Conservation (phyloP, 2,888 invertebrate species). For the Drosophila hamatofila region DNA sequence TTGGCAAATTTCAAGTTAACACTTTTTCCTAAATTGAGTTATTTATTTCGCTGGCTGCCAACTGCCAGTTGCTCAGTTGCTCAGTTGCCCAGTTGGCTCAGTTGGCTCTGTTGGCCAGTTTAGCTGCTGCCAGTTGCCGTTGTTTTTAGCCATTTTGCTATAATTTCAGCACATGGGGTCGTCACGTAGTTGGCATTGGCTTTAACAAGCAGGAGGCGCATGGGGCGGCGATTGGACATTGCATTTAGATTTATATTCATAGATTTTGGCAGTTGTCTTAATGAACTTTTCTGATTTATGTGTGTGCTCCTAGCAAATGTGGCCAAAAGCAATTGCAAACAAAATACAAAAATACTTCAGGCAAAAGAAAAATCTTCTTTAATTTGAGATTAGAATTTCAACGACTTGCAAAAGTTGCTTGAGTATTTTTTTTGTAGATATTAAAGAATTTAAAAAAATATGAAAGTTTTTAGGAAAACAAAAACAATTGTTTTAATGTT, state of each 20-base stretch:
- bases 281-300: conserved; percentile 80
- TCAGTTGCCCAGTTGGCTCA: conserved; percentile 1
- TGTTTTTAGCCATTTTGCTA: conserved; percentile 47
- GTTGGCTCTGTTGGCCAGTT: conserved; percentile 2
- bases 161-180: conserved; percentile 54
- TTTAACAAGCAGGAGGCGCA: conserved; percentile 15
- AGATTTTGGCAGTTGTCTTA: conserved; percentile 78
- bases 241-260: conserved; percentile 71
- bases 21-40: conserved; percentile 80
- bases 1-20: conserved; percentile 79
- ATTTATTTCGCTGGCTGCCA: conserved; percentile 67
- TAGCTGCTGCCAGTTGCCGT: conserved; percentile 26
- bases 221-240: conserved; percentile 8
- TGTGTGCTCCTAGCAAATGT: conserved; percentile 32
- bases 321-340: conserved; percentile 2
- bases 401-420: neutral
- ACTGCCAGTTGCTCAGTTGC: conserved; percentile 27
- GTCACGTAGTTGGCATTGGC: conserved; percentile 55
- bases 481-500: no score
- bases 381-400: neutral
- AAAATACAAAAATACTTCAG: conserved; percentile 12
- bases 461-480: no score
- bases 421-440: neutral
- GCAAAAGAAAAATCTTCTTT: neutral
- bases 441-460: neutral